Evolutionary conservation across 2,888 invertebrate genomes (phyloP).

Genomic region (Drosophila prolongata): DNA sequence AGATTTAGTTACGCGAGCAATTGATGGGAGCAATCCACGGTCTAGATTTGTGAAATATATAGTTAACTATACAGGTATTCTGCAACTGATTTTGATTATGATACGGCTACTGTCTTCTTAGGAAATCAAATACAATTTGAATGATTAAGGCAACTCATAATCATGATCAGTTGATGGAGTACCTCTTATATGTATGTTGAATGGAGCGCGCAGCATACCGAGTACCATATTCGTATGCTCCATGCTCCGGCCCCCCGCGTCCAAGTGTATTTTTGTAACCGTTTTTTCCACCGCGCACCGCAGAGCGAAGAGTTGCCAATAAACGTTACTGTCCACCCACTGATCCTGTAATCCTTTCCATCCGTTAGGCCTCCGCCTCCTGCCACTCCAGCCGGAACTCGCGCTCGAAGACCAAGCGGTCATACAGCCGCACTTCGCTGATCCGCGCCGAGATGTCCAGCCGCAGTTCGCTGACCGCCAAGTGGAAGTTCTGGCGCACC

Average conservation of each 20-base stretch:
- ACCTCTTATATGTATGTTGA: slow-evolving; percentile 26
- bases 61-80: slow-evolving; percentile 5
- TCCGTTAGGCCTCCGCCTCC: slow-evolving; percentile 62
- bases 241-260: slow-evolving; percentile 22
- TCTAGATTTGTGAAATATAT: slow-evolving; percentile 29
- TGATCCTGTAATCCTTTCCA: slow-evolving; percentile 15
- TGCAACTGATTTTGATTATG: not conserved
- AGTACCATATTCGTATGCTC: slow-evolving; percentile 15
- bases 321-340: slow-evolving; percentile 58
- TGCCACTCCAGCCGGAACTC: slow-evolving; percentile 79
- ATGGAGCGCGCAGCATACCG: slow-evolving; percentile 16
- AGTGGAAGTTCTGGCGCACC: slow-evolving; percentile 80
- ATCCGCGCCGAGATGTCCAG: slow-evolving; percentile 81
- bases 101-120: not conserved
- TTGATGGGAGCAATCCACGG: slow-evolving; percentile 40
- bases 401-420: slow-evolving; percentile 77
- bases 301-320: slow-evolving; percentile 41
- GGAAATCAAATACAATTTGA: not conserved
- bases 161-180: not conserved
- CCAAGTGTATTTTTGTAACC: slow-evolving; percentile 67
- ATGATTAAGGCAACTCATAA: not conserved
- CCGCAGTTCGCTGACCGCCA: slow-evolving; percentile 78
- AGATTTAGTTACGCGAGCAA: slow-evolving; percentile 49
- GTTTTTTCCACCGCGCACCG: slow-evolving; percentile 60
- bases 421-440: slow-evolving; percentile 77